Base-by-base conservation (phyloP, 2,113 vertebrate species). In the Rhegmatorhina hoffmannsi region DNA sequence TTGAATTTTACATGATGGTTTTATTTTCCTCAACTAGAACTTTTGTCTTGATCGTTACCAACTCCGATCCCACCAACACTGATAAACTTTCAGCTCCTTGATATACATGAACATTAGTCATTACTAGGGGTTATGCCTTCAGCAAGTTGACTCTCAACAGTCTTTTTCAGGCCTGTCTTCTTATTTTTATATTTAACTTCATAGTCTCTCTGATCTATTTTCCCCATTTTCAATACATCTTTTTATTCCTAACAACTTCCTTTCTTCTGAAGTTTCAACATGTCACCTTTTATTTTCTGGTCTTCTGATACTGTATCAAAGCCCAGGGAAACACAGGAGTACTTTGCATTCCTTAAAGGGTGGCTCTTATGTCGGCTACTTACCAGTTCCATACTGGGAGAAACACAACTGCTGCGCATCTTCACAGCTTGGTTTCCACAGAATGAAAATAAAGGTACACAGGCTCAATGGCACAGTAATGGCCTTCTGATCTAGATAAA, bases 201-300 rank as follows among this genome's bases (percentile, higher is more conserved):
- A 83, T 63, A 76, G 82, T 26, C 58, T 53, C 59, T 93, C 67
- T 80, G 74, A 94, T 80, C n/a, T 56, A 36, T 69, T 69, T 63
- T 9, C 12, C 10, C 38, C 10, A 26, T 58, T 44, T 38, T 23
- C 17, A 77, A 34, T 80, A 66, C 13, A 66, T 24, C 38, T 72
- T 94, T 80, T 92, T 67, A 69, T 67, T 67, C 77, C 43, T 66
- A 90, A 28, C n/a, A 82, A 62, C 25, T 74, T 64, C 36, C n/a
- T 66, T 83, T 43, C 67, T 64, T 72, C 67, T 29, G 46, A 55
- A 80, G 50, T 80, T 93, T 74, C 50, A 73, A 66, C 9, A 36
- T 9, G 15, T 46, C 76, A 59, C 75, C 43, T 58, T 88, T 67
- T 46, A 62, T 33, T 58, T 84, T 82, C 40, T 49, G 26, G n/a